These are phyloP conservation scores for Tribolium freemani DNA, from an alignment of 2,888 invertebrate species.

Conservation along the genomic window DNA sequence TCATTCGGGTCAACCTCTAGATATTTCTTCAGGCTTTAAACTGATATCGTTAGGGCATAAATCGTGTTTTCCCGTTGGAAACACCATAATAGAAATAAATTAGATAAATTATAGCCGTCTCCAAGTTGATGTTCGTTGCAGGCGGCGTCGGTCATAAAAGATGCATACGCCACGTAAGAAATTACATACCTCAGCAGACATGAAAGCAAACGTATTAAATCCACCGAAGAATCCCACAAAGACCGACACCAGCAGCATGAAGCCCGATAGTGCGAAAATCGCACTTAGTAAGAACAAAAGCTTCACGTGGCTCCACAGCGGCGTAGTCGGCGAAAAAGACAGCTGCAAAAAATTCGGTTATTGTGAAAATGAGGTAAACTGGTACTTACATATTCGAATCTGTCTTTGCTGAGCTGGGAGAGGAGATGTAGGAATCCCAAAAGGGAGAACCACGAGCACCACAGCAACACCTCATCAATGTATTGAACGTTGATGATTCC, in stretches of 20 bases:
- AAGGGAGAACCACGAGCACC: constrained; percentile 92
- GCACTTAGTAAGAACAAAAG: constrained; percentile 78
- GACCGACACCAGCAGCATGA: constrained; percentile 78
- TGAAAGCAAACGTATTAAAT: constrained; percentile 86
- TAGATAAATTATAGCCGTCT: background rate
- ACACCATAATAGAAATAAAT: background rate
- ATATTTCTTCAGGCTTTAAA: too few species aligned
- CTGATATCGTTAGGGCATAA: too few species aligned
- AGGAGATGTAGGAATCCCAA: constrained; percentile 87
- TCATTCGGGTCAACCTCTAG: too few species aligned
- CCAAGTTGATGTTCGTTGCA: background rate
- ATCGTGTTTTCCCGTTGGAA: background rate
- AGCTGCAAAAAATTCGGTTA: constrained; percentile 72
- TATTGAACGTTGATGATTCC: constrained; percentile 93
- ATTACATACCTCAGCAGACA: constrained; percentile 76
- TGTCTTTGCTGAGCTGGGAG: constrained; percentile 87
- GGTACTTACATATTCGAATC: constrained; percentile 90
- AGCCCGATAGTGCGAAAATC: constrained; percentile 76
- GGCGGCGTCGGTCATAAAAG: constrained; percentile 1
- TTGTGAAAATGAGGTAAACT: background rate
- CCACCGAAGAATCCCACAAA: constrained; percentile 81
- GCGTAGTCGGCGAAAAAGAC: constrained; percentile 83
- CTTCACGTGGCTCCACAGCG: constrained; percentile 81
- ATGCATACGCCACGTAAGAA: background rate
- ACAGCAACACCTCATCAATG: constrained; percentile 87